Conservation (phyloP, 30 jellyfish, hydroid and myxozoan genomes). For the Rhopilema esculentum region DNA sequence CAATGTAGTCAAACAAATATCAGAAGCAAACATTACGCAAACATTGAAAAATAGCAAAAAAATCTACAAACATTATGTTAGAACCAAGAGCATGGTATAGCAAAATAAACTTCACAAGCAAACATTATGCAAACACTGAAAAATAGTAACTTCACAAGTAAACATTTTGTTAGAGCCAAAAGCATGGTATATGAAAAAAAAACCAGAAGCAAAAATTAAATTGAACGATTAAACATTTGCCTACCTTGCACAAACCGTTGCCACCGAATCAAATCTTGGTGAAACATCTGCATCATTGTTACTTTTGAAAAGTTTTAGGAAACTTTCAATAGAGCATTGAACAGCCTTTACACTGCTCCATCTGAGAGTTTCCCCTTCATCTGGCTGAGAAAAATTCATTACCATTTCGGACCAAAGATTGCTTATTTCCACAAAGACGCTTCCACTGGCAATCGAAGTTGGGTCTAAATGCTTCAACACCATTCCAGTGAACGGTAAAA, state of each 20-base stretch:
- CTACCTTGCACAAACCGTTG: constrained; percentile 23
- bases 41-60: too few relatives aligned
- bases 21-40: too few relatives aligned
- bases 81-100: too few relatives aligned
- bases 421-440: not conserved
- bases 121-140: too few relatives aligned
- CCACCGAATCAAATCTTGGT: constrained; percentile 4
- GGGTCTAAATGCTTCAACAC: not conserved
- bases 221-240: too few relatives aligned
- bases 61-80: too few relatives aligned
- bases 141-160: too few relatives aligned
- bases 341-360: constrained; percentile 31
- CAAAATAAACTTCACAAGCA: too few relatives aligned
- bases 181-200: too few relatives aligned
- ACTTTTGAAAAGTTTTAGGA: not conserved
- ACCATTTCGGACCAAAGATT: constrained; percentile 23
- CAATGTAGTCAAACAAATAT: too few relatives aligned
- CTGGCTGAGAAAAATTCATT: constrained; percentile 9
- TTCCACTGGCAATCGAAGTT: not conserved
- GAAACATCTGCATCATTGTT: not conserved
- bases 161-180: too few relatives aligned
- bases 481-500: constrained; percentile 19
- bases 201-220: too few relatives aligned
- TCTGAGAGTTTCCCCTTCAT: constrained; percentile 52
- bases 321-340: not conserved